Base-by-base conservation (phyloP, 2,113 vertebrate genomes). In the Tyto alba region DNA sequence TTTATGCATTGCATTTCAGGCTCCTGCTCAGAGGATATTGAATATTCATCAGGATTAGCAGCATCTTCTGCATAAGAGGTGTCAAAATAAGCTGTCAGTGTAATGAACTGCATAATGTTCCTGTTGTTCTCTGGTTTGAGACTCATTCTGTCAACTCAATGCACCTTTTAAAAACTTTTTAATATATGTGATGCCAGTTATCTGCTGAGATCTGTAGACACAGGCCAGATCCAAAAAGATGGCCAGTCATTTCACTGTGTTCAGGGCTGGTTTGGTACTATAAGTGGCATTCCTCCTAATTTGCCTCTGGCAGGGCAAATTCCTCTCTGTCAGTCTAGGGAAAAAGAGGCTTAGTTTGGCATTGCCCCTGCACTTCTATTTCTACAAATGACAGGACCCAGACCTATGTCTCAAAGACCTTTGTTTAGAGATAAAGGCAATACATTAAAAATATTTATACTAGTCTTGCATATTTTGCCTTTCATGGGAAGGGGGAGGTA, bases 21-120 rank as follows among this genome's bases (percentile, higher is more conserved):
- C 50, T 96, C 13, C 73, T 89, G 72, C 63, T 96, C 64, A 64
- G 50, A 92, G 69, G 57, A 91, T 60, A 48, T 56, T 90, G 91
- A 90, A 80, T 92, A 89, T 94, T 96, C 83, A 79, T 93, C 6
- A 23, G 64, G 88, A 95, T 94, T 96, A 96, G 56, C 81, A 95
- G 69, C 62, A 76, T 77, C 79, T 77, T 85, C 85, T 81, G 52
- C 36, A 30, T 40, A 34, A 82, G 68, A 93, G 60, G 81, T 82
- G 93, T 81, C 84, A 86, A 84, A 80, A 30, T 10, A 18, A 43
- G 38, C 68, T 94, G 81, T 86, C 72, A 81, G 67, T 0, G 0
- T 89, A 94, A 88, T 62, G 23, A 88, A 67, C 3, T n/a, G n/a
- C n/a, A n/a, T n/a, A n/a, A 4, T 53, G 27, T 83, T 90, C 47